These are phyloP conservation scores for Colletes latitarsis DNA, from an alignment of 1,140 invertebrate species.

Conservation along the genomic window DNA sequence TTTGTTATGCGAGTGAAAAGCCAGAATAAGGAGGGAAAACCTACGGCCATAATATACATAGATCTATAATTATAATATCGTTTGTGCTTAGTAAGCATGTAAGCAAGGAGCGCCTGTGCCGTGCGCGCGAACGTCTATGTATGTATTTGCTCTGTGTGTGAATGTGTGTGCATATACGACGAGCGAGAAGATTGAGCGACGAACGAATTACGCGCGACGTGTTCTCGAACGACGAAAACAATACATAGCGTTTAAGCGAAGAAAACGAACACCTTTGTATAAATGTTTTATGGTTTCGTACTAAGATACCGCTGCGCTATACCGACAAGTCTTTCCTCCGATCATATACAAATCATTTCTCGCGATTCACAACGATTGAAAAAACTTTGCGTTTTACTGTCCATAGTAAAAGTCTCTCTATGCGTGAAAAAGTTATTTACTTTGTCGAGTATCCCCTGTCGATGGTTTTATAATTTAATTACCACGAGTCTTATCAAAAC, in stretches of 20 bases:
- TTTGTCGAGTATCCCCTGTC: too few relatives aligned
- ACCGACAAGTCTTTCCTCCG: conserved; percentile 23
- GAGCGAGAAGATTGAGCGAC: background rate
- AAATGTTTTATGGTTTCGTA: conserved; percentile 50
- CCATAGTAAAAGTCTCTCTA: too few relatives aligned
- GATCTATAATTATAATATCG: conserved; percentile 59
- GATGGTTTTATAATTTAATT: too few relatives aligned
- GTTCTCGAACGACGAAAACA: conserved; percentile 49
- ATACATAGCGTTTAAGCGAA: conserved; percentile 69
- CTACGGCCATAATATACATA: conserved; percentile 71
- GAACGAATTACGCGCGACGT: background rate
- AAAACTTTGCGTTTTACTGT: background rate
- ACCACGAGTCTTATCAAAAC: too few relatives aligned
- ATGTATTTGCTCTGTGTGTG: background rate
- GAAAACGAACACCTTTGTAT: conserved; percentile 54
- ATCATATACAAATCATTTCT: conserved; percentile 7
- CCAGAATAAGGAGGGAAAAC: conserved; percentile 6
- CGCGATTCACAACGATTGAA: background rate
- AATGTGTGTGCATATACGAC: conserved; percentile 6
- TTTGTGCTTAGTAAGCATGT: conserved; percentile 10
- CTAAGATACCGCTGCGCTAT: conserved; percentile 53
- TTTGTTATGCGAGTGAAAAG: conserved; percentile 3
- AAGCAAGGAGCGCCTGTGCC: background rate
- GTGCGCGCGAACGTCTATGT: too few relatives aligned
- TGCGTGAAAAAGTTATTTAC: too few relatives aligned